These are phyloP conservation scores for Copidosoma aretas DNA, from an alignment of 2,888 invertebrate genomes.

Conservation along the genomic window DNA sequence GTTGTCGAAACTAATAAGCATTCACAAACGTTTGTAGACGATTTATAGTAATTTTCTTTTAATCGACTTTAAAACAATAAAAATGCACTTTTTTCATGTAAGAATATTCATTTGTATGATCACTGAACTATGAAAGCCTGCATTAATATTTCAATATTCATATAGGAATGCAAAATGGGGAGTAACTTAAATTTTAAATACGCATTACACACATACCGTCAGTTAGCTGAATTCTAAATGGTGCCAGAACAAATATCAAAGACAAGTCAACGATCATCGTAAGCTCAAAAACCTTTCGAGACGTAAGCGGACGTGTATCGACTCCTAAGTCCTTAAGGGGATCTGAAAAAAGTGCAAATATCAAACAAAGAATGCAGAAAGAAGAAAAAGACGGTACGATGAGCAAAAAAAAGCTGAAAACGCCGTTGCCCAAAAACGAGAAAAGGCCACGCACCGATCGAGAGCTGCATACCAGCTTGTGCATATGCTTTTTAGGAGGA, in stretches of 20 bases:
- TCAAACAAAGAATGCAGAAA: constrained; percentile 6
- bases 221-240: not conserved
- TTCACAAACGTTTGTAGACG: too few species aligned
- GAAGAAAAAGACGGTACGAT: not conserved
- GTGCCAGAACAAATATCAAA: constrained; percentile 1
- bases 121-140: too few species aligned
- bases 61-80: too few species aligned
- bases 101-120: too few species aligned
- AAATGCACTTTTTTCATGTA: too few species aligned
- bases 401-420: constrained; percentile 6
- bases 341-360: not conserved
- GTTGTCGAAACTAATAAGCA: too few species aligned
- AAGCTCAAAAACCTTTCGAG: constrained; percentile 10
- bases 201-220: too few species aligned
- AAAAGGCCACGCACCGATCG: not conserved
- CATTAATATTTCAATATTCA: too few species aligned
- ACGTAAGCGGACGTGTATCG: constrained; percentile 13
- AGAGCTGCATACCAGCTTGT: constrained; percentile 29
- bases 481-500: constrained; percentile 28
- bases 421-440: constrained; percentile 25
- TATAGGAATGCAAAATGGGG: too few species aligned
- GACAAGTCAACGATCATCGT: too few species aligned
- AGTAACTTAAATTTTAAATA: too few species aligned
- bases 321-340: constrained; percentile 1
- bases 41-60: too few species aligned